Conservation (phyloP, 2,888 invertebrate species). For the Gryllus longicercus region DNA sequence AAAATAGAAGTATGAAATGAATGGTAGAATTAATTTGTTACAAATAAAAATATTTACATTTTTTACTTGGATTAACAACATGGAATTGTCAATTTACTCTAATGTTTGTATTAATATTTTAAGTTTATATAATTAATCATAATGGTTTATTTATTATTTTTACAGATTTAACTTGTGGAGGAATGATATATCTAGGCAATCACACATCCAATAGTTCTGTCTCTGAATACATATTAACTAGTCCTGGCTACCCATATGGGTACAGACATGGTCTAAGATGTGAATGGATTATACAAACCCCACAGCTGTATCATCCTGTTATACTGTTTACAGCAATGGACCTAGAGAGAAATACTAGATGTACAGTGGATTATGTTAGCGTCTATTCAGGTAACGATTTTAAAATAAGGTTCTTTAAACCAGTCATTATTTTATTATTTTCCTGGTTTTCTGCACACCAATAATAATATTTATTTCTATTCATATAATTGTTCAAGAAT, state of each 20-base stretch:
- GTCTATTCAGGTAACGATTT: constrained; percentile 55
- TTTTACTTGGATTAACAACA: no score
- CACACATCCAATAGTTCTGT: neutral
- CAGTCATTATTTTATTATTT: no score
- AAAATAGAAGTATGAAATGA: no score
- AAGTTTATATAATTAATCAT: no score
- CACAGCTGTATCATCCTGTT: constrained; percentile 58
- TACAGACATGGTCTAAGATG: constrained; percentile 65
- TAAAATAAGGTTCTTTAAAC: no score
- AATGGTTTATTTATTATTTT: neutral
- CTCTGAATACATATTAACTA: constrained; percentile 50
- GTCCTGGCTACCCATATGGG: constrained; percentile 73
- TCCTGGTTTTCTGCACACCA: no score
- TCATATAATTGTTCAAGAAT: no score
- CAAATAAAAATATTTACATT: no score
- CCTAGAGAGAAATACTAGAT: constrained; percentile 57
- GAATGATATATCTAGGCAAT: constrained; percentile 42
- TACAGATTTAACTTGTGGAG: constrained; percentile 47
- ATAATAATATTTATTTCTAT: no score
- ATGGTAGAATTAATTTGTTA: no score
- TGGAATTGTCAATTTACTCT: no score
- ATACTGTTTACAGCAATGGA: constrained; percentile 57
- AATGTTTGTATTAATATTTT: no score
- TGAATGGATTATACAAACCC: constrained; percentile 67
- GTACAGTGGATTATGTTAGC: constrained; percentile 61